Evolutionary conservation across 1,140 invertebrate species (phyloP).

Genomic region (Asobara japonica): DNA sequence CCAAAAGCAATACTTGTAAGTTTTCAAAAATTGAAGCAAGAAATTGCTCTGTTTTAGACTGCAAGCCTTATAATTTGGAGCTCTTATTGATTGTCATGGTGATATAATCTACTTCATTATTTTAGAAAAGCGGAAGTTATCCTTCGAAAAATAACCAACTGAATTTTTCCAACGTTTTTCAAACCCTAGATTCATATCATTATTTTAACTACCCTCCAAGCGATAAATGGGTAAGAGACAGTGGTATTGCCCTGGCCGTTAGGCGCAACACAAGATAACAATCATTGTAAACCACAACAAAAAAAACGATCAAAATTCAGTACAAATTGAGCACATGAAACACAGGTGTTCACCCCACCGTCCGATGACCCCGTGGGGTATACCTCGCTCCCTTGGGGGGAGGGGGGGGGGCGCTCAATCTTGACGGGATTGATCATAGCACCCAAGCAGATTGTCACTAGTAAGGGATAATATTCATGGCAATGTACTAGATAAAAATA

Average conservation of each 20-base stretch:
- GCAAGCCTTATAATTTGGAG: no score
- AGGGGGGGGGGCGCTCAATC: neutral
- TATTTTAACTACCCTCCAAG: neutral
- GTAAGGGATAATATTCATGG: constrained; percentile 14
- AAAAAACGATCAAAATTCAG: neutral
- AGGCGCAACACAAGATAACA: neutral
- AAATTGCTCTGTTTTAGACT: no score
- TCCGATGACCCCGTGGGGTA: neutral
- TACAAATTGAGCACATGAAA: neutral
- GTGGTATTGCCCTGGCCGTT: neutral
- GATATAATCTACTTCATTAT: no score
- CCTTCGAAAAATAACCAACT: neutral
- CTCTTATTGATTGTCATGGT: no score
- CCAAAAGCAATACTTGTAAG: no score
- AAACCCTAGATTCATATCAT: neutral
- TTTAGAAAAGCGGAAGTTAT: no score
- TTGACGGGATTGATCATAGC: constrained; percentile 29
- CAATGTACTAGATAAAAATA: neutral
- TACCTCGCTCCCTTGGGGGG: neutral
- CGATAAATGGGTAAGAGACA: neutral
- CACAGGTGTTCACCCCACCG: constrained; percentile 13
- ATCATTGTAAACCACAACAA: neutral
- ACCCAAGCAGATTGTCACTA: constrained; percentile 35
- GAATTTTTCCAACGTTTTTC: neutral
- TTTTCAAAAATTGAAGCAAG: no score